Evolutionary conservation across 2,113 vertebrate species (phyloP).

Genomic region (Puffinus mauretanicus): DNA sequence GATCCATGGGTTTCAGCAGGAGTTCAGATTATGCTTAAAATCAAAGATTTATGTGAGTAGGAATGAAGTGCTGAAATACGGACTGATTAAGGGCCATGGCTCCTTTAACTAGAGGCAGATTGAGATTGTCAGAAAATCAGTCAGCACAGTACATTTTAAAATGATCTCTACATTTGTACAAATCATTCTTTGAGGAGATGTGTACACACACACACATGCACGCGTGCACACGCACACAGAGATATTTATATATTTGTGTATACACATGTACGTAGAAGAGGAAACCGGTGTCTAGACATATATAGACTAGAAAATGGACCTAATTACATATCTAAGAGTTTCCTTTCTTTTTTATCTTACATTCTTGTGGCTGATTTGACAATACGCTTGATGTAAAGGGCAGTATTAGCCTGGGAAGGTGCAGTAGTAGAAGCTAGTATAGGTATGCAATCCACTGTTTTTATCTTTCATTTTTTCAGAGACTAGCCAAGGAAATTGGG

Average conservation of each 20-base stretch:
- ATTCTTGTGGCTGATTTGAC: conserved; percentile 5
- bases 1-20: not conserved
- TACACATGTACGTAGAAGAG: not conserved
- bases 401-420: not conserved
- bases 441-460: not conserved
- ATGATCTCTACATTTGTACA: not conserved
- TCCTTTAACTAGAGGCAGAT: not conserved
- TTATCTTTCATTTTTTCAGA: not conserved
- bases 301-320: not conserved
- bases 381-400: not conserved
- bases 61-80: not conserved
- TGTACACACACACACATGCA: too few species aligned
- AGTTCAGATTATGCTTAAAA: not conserved
- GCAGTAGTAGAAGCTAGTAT: not conserved
- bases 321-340: not conserved
- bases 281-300: not conserved
- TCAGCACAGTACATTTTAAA: not conserved
- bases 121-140: not conserved
- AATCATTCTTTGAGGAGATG: not conserved
- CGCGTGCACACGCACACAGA: accelerated
- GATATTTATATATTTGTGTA: not conserved
- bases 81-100: not conserved
- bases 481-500: not conserved
- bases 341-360: not conserved
- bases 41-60: not conserved